Percentiles rank a stretch among this genome's conserved stretches.
These are phyloP conservation scores for Bergia sp. DNA, from an alignment of 92 coral and sea anemone species.

Conservation along the genomic window DNA sequence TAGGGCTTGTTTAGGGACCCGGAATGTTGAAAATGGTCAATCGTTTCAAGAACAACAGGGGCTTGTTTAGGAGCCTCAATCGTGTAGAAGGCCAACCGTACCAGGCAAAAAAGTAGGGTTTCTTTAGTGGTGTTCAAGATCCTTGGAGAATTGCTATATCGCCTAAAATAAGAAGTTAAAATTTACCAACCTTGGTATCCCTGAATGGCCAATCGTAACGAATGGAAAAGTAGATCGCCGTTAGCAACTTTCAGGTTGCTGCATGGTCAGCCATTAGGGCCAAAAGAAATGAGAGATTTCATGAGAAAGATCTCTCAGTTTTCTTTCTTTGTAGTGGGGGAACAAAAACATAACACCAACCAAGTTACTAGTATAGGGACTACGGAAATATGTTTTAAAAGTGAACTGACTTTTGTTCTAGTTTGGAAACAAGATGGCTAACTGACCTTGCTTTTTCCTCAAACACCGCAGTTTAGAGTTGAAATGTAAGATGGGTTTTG, in stretches of 20 bases:
- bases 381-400: neutral
- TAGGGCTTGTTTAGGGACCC: conserved; percentile 50
- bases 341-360: neutral
- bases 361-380: neutral
- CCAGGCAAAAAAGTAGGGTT: neutral
- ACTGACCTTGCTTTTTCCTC: neutral
- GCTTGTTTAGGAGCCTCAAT: neutral
- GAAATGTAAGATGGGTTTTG: neutral
- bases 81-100: neutral
- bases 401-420: neutral
- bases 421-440: neutral
- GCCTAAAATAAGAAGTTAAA: neutral
- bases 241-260: neutral
- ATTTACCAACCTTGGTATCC: neutral
- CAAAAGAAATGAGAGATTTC: neutral
- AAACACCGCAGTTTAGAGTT: neutral
- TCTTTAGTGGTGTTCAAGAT: too few relatives aligned
- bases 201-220: neutral
- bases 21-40: neutral
- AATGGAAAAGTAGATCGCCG: neutral
- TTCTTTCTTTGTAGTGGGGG: neutral
- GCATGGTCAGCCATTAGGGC: neutral
- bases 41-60: neutral
- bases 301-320: too few relatives aligned
- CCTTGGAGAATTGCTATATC: neutral